phyloP scores from a whole-genome alignment of 2,797 vertebrate genomes.

The Rhinatrema bivittatum region DNA sequence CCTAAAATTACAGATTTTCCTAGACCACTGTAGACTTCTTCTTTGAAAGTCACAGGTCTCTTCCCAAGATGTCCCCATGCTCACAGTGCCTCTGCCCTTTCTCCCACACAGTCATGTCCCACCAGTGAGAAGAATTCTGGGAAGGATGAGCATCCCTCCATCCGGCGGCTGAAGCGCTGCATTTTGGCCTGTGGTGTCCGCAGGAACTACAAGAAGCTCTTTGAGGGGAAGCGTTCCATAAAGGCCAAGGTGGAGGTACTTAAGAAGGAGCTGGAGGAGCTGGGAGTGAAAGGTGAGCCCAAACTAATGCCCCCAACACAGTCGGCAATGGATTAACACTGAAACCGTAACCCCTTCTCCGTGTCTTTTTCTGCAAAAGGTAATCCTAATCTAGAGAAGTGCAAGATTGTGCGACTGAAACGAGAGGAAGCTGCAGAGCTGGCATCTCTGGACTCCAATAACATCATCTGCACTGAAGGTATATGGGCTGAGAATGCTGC shows the following conservation, averaged over 20 bases:
- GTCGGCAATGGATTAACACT: too few relatives aligned
- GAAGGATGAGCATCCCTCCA: slow-evolving; percentile 51
- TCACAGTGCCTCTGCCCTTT: too few relatives aligned
- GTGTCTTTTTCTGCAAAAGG: too few relatives aligned
- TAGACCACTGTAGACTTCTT: too few relatives aligned
- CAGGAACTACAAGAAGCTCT: slow-evolving; percentile 75
- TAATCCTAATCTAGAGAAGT: slow-evolving; percentile 67
- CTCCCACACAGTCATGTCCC: too few relatives aligned
- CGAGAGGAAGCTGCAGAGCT: slow-evolving; percentile 71
- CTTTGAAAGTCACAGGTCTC: too few relatives aligned
- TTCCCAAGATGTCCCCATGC: too few relatives aligned
- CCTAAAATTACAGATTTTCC: too few relatives aligned
- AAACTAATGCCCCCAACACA: too few relatives aligned
- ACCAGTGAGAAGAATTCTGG: too few relatives aligned
- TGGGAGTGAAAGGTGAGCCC: slow-evolving; percentile 69
- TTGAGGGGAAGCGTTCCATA: slow-evolving; percentile 53
- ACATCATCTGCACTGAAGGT: slow-evolving; percentile 77
- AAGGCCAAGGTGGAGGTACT: slow-evolving; percentile 56
- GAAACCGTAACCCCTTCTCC: too few relatives aligned
- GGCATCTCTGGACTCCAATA: slow-evolving; percentile 68
- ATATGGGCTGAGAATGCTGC: background rate
- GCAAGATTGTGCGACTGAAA: slow-evolving; percentile 56
- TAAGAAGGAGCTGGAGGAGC: slow-evolving; percentile 66
- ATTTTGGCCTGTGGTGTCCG: slow-evolving; percentile 69
- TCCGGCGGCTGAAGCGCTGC: slow-evolving; percentile 70